Base-by-base conservation (phyloP, 2,888 invertebrate genomes). In the Eulithis testata region DNA sequence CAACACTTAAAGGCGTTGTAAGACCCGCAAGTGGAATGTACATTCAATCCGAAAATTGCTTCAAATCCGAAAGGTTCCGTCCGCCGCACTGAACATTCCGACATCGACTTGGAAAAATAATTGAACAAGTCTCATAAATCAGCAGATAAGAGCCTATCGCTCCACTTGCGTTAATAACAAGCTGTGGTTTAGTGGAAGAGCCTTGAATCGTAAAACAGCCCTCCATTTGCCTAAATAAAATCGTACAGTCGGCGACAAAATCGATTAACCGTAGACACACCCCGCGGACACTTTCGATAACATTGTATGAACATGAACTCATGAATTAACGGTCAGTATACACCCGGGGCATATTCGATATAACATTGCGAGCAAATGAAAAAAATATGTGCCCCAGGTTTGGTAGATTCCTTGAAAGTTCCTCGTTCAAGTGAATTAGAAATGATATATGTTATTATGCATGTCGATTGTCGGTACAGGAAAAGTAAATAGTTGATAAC, bases 191-290 rank as follows among this genome's bases (percentile, higher is more conserved):
- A 58, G 58, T 49, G 53, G 53, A 54, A 40, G 27, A 43, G 49
- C 61, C 61, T 61, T 66, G 58, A 62, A 66, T 62, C 54, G 66
- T 62, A 62, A 56, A 65, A 64, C 55, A 65, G 49, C 57, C 68
- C 65, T 73, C 68, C 62, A 73, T 70, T 68, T 67, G 58, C 71
- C 66, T 71, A 72, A 75, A 75, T 67, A 72, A 71, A 71, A 69
- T 60, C 55, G 40, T 60, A 66, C 65, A 69, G 31, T 51, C 58
- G 21, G 40, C 9, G 27, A 58, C 65, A 54, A 50, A 49, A 27
- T 49, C 52, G 21, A 51, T 60, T 44, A 53, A 59, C 36, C 31
- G n/a, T 21, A 21, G 47, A 12, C 47, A 21, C 21, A 49, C 21
- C 49, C 47, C 14, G 47, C 8, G n/a, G n/a, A 47, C 7, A 7